phyloP scores from a whole-genome alignment of 2,797 vertebrate genomes.

The Moxostoma hubbsi region DNA sequence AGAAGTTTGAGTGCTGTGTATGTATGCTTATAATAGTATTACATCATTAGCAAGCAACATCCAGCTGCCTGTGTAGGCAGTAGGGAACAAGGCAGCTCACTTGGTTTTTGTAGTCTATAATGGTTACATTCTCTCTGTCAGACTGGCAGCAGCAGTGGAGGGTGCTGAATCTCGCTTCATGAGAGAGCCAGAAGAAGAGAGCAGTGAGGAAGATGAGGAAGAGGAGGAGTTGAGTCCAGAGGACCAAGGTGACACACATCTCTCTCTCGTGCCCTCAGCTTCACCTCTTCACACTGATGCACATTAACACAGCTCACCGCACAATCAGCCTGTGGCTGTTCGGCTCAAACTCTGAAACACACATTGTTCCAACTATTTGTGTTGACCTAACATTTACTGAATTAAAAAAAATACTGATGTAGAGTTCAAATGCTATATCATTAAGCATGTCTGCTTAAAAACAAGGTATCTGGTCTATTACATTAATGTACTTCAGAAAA shows the following conservation, averaged over 20 bases:
- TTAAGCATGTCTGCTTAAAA: no score
- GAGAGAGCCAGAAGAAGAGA: slow-evolving; percentile 78
- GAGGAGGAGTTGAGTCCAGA: slow-evolving; percentile 90
- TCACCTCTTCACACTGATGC: slow-evolving; percentile 14
- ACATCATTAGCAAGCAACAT: not conserved
- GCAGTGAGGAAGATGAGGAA: slow-evolving; percentile 88
- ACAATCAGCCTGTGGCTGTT: not conserved
- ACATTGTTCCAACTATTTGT: not conserved
- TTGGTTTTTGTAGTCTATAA: not conserved
- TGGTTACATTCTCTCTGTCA: slow-evolving; percentile 57
- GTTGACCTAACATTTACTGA: not conserved
- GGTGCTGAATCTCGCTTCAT: slow-evolving; percentile 82
- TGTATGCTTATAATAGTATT: no score
- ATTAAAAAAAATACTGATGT: not conserved
- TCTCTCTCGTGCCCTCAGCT: not conserved
- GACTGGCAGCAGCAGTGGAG: slow-evolving; percentile 85
- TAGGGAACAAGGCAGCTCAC: not conserved
- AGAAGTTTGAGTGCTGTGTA: no score
- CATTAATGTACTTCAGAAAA: no score
- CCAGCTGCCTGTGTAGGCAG: not conserved
- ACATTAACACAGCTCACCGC: not conserved
- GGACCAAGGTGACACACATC: slow-evolving; percentile 81
- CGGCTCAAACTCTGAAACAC: not conserved
- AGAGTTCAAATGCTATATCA: not conserved
- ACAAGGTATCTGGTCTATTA: no score